Conservation (phyloP, 2,888 invertebrate species). For the Mycogona germanica region DNA sequence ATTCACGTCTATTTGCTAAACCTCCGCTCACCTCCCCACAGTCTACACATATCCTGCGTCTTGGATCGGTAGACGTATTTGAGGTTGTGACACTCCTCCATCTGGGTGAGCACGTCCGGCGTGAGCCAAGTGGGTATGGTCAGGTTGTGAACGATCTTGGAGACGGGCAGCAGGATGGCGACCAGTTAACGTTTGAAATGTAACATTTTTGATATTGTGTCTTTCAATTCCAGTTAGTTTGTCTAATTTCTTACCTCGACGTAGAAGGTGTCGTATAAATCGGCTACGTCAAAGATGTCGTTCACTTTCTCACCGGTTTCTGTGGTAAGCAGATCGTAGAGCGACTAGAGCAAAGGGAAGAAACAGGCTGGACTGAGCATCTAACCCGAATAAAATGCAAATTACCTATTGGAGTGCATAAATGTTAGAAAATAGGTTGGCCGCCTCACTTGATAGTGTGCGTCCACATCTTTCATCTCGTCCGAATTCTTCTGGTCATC, state of each 20-base stretch:
- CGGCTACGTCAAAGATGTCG: slow-evolving; percentile 7
- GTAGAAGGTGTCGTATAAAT: neutral
- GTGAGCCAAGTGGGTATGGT: slow-evolving; percentile 4
- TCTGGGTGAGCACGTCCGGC: neutral
- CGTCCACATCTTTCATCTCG: slow-evolving; percentile 11
- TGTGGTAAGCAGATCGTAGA: neutral
- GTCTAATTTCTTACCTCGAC: slow-evolving; percentile 8
- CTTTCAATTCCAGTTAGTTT: neutral
- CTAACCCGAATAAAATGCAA: neutral
- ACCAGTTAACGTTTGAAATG: neutral
- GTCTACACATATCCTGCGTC: neutral
- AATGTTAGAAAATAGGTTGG: neutral
- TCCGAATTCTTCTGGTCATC: slow-evolving; percentile 11
- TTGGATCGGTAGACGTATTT: slow-evolving; percentile 1
- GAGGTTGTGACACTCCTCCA: slow-evolving; percentile 4
- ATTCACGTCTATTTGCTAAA: too few species aligned
- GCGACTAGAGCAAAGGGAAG: neutral
- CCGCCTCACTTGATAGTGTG: neutral
- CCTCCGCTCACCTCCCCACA: slow-evolving; percentile 5
- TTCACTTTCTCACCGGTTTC: slow-evolving; percentile 8
- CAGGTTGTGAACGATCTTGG: neutral
- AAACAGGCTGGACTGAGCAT: neutral
- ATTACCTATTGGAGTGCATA: neutral
- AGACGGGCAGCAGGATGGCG: neutral
- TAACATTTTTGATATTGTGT: neutral